phyloP scores from a whole-genome alignment of 2,888 invertebrate genomes.

The Hipparchia semele region DNA sequence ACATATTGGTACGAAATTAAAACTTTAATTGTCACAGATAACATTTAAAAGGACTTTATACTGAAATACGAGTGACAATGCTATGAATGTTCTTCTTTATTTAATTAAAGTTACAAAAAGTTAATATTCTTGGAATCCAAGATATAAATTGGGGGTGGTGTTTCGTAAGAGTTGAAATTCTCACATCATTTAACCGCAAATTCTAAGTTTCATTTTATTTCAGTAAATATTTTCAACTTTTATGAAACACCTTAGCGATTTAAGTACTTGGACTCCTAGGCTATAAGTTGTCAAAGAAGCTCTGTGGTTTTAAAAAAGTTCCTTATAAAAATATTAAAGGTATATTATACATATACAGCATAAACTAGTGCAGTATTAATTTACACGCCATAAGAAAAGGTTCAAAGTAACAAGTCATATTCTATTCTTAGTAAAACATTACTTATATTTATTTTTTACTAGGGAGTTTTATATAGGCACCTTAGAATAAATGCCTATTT shows the following conservation, averaged over 20 bases:
- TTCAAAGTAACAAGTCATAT: conserved; percentile 27
- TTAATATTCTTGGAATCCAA: conserved; percentile 4
- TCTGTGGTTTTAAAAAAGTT: conserved; percentile 30
- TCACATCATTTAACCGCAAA: neutral
- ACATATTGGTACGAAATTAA: neutral
- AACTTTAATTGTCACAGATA: neutral
- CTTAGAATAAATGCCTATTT: conserved; percentile 43
- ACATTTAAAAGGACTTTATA: conserved; percentile 1
- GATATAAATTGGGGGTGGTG: neutral
- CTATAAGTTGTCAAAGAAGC: conserved; percentile 23
- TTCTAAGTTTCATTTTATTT: neutral
- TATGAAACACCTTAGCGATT: neutral
- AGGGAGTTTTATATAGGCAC: conserved; percentile 36
- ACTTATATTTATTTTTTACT: conserved; percentile 22
- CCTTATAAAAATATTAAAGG: conserved; percentile 69
- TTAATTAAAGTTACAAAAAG: conserved; percentile 13
- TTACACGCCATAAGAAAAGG: conserved; percentile 25
- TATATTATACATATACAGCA: conserved; percentile 66
- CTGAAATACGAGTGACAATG: conserved; percentile 5
- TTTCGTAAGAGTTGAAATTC: neutral
- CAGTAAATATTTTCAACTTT: neutral
- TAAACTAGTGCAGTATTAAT: conserved; percentile 57
- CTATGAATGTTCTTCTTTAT: neutral
- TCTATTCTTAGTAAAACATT: conserved; percentile 16
- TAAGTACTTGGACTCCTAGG: neutral